Evolutionary conservation across 2,113 vertebrate genomes (phyloP), one percentile per base, ranked within the genome.

Genomic region (Arvicanthis niloticus): DNA sequence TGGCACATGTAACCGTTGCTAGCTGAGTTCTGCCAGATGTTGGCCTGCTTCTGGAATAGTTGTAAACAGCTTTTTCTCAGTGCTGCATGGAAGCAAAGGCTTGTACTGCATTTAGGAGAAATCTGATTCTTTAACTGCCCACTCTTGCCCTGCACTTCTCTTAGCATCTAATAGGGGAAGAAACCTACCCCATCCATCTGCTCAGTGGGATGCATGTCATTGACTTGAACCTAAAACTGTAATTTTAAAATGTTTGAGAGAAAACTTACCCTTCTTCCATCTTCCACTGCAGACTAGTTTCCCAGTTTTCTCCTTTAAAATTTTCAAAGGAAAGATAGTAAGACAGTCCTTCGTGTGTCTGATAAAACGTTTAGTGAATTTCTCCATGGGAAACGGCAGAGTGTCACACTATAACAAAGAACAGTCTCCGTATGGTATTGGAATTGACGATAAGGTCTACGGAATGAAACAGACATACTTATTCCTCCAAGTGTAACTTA

Each of bases 11-110:
- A 56, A 81, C 60, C 48, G 76, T 77, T 72, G 72, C 77, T 94
- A 85, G 91, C 76, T 88, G 72, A 81, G 29, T 94, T 81, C 80
- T 81, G 9, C 86, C 92, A 97, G 95, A 94, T 96, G 89, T 67
- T 77, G 87, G 81, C 24, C 67, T 53, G 84, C 72, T 92, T 85
- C 67, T 7, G 60, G 56, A 84, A 75, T 4, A 7, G 26, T 76
- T 1, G 1, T 4, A 73, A 31, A 72, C 5, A 82, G 77, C 21
- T 24, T 86, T 73, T 62, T 8, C 1, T 68, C 45, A 84, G 22
- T 8, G 72, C 56, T 34, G 9, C 26, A 45, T 16, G 45, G 65
- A 73, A 89, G 56, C 16, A 88, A 90, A 91, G 77, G 3, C 2
- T 60, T 70, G 4, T 51, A 24, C n/a, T 88, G 70, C 51, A 26